phyloP scores from a whole-genome alignment of 1,140 invertebrate genomes.

The Anagrus nilaparvatae region DNA sequence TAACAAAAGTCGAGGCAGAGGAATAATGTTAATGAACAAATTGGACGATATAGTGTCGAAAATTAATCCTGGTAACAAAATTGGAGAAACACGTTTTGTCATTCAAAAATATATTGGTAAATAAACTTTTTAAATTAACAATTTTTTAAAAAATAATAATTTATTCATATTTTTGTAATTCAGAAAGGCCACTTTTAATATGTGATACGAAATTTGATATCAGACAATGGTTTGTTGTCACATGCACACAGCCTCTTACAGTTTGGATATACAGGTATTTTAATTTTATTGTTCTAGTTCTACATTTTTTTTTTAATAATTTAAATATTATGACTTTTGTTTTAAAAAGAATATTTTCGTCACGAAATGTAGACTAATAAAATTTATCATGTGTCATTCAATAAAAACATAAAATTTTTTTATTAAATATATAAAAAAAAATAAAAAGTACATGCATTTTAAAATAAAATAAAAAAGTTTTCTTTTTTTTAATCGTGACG shows the following conservation, averaged over 20 bases:
- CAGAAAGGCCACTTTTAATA: conserved; percentile 75
- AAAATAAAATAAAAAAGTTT: no score
- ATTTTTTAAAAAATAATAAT: conserved; percentile 5
- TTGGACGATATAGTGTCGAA: conserved; percentile 75
- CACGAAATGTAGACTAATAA: no score
- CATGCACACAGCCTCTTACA: conserved; percentile 78
- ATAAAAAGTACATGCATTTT: no score
- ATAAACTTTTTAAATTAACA: conserved; percentile 4
- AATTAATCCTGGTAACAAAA: conserved; percentile 48
- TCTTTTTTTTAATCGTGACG: no score
- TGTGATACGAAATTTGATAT: conserved; percentile 92
- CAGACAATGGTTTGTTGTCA: conserved; percentile 85
- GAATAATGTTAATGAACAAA: conserved; percentile 78
- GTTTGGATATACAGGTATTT: conserved; percentile 85
- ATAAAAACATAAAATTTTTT: conserved; percentile 1
- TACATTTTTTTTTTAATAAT: not conserved
- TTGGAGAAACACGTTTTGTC: conserved; percentile 71
- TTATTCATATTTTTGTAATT: not conserved
- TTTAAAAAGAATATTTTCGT: no score
- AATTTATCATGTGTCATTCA: conserved; percentile 1
- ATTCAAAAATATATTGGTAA: conserved; percentile 92
- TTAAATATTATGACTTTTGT: no score
- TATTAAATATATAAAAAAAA: not conserved
- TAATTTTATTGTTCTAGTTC: conserved; percentile 4
- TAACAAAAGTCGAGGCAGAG: conserved; percentile 82